Conservation (phyloP, 1,140 invertebrate genomes). For the Pachyrhynchus sulphureomaculatus region DNA sequence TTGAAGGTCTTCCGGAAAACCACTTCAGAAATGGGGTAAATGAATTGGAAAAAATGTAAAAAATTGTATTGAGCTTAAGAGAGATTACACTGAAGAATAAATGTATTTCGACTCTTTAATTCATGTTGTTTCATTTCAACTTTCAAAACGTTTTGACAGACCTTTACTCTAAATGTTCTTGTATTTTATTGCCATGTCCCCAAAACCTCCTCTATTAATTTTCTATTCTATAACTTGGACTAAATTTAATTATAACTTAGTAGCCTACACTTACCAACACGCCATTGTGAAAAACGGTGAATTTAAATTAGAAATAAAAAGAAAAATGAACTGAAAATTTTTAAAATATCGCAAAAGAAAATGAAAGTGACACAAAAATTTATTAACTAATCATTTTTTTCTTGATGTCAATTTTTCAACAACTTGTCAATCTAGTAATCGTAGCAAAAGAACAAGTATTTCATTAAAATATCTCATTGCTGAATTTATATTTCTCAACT, state of each 20-base stretch:
- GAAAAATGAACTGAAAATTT: conserved; percentile 14
- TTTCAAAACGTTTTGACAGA: too few relatives aligned
- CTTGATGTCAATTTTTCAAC: background rate
- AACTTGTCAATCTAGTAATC: conserved; percentile 1
- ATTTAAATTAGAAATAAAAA: conserved; percentile 18
- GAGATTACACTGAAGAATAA: too few relatives aligned
- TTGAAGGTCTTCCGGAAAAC: too few relatives aligned
- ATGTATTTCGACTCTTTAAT: too few relatives aligned
- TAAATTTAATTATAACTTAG: background rate
- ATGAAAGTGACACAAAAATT: conserved; percentile 26
- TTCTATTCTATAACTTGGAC: background rate
- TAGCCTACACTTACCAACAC: conserved; percentile 33
- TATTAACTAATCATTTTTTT: conserved; percentile 19
- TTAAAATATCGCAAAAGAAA: conserved; percentile 12
- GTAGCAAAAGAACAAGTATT: background rate
- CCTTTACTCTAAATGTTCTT: background rate
- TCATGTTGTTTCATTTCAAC: too few relatives aligned
- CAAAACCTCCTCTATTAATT: too few relatives aligned
- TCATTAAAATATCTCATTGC: conserved; percentile 2
- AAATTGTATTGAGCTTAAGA: too few relatives aligned
- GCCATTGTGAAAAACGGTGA: conserved; percentile 25
- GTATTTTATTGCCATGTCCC: background rate
- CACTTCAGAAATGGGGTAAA: too few relatives aligned
- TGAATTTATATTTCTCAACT: conserved; percentile 22
- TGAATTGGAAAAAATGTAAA: too few relatives aligned